Evolutionary conservation across 2,797 vertebrate species (phyloP).

Genomic region (Mus caroli): DNA sequence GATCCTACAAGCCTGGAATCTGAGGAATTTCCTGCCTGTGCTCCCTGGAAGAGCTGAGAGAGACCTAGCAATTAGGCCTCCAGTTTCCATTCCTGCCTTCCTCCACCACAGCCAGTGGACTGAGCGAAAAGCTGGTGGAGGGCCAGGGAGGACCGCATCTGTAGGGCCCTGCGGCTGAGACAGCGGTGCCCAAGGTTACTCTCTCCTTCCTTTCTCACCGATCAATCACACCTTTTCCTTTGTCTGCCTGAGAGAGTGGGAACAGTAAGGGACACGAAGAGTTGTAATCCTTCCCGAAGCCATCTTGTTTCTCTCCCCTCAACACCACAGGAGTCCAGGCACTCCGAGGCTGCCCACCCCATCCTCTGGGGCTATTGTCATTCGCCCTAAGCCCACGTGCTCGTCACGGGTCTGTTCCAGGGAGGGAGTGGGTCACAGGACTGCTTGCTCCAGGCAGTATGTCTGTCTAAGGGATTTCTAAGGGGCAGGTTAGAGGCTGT

Average conservation of each 20-base stretch:
- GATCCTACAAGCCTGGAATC: slow-evolving; percentile 90
- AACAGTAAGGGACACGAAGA: not conserved
- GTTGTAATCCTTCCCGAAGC: slow-evolving; percentile 18
- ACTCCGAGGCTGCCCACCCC: not conserved
- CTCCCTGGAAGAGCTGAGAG: slow-evolving; percentile 86
- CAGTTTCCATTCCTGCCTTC: slow-evolving; percentile 79
- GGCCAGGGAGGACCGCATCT: not conserved
- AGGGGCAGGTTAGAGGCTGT: not conserved
- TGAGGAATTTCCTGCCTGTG: slow-evolving; percentile 90
- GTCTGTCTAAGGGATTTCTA: not conserved
- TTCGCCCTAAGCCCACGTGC: not conserved
- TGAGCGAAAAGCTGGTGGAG: not conserved
- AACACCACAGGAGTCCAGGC: not conserved
- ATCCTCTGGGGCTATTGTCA: not conserved
- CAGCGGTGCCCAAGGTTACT: not conserved
- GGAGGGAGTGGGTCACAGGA: not conserved
- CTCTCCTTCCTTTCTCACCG: not conserved
- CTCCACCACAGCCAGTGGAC: slow-evolving; percentile 64
- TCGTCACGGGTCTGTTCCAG: not conserved
- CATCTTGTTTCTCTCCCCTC: not conserved
- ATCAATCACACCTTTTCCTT: not conserved
- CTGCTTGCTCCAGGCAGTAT: not conserved
- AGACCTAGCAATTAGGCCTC: slow-evolving; percentile 84
- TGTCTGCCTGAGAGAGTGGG: not conserved
- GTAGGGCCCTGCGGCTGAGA: not conserved